Conservation (phyloP, 2,113 vertebrate genomes). For the Ardeotis arabs region DNA sequence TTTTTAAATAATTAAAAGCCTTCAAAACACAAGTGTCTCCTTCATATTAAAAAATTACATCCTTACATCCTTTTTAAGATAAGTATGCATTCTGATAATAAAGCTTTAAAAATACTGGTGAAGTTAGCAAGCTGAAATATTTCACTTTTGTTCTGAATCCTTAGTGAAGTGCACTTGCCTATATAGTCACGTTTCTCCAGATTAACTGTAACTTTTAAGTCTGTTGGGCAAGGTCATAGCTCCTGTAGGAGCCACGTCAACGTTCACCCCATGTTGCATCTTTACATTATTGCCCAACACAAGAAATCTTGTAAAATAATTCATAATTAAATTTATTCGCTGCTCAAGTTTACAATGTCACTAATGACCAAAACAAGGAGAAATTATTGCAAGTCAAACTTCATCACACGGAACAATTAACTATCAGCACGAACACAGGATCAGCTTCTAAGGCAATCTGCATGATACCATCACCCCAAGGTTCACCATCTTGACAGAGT, state of each 20-base stretch:
- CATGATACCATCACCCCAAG: background rate
- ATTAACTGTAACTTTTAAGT: background rate
- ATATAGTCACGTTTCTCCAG: background rate
- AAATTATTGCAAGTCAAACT: background rate
- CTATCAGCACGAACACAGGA: background rate
- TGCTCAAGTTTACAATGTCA: background rate
- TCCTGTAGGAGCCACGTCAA: background rate
- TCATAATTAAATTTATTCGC: background rate
- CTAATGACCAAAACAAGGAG: background rate
- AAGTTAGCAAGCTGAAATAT: background rate
- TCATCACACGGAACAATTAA: background rate
- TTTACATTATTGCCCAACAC: background rate
- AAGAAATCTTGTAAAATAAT: background rate
- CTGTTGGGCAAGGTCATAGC: background rate
- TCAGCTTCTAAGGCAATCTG: background rate
- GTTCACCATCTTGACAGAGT: background rate
- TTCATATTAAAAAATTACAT: background rate
- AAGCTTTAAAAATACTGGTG: background rate
- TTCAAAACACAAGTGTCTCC: background rate
- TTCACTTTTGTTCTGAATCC: background rate
- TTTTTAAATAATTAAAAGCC: background rate
- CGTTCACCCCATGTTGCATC: background rate
- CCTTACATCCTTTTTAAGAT: background rate
- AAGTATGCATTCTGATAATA: background rate
- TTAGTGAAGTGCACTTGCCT: background rate